Base-by-base conservation (phyloP, 2,888 invertebrate genomes). In the Xestobium rufovillosum region DNA sequence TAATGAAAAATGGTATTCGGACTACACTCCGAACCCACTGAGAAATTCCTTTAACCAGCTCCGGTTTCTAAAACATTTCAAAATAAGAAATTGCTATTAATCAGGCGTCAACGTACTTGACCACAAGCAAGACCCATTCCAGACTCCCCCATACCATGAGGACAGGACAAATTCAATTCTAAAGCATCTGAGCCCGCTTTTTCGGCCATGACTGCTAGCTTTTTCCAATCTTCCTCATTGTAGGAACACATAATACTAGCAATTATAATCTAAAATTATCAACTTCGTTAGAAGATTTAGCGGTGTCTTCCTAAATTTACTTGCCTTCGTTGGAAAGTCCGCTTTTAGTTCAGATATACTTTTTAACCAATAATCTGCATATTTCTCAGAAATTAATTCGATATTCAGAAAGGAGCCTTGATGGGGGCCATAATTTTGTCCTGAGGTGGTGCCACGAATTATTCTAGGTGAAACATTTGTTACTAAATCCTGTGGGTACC, bases 121-220 rank as follows among this genome's bases (percentile, higher is more conserved):
- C 97, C 97, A 65, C 97, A 97, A 29, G 97, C 97, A 34, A 98
- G 69, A 0, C 97, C 98, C 97, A 98, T 97, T 26, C 96, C 96
- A 8, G 86, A 80, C 62, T 96, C 96, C 2, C 94, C 95, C 95
- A 98, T 97, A 3, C 97, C 97, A 65, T 98, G 97, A 0, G 97
- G 97, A 63, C 98, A 97, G 0, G 95, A 96, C 33, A 98, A 67
- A 70, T 98, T 98, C 33, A 97, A 68, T 59, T 98, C 98, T 9
- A 98, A 66, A 0, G 92, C 96, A 67, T 98, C 96, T 0, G 97
- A 82, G 0, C 96, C 96, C 0, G 91, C 73, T 1, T 71, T 70
- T 62, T 84, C 83, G 0, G 92, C 84, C 65, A 72, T 78, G 48
- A 69, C 69, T 0, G 95, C 78, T 36, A 98, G 61, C 52, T 80